phyloP scores from a whole-genome alignment of 2,113 vertebrate species.

The Rallus limicola region DNA sequence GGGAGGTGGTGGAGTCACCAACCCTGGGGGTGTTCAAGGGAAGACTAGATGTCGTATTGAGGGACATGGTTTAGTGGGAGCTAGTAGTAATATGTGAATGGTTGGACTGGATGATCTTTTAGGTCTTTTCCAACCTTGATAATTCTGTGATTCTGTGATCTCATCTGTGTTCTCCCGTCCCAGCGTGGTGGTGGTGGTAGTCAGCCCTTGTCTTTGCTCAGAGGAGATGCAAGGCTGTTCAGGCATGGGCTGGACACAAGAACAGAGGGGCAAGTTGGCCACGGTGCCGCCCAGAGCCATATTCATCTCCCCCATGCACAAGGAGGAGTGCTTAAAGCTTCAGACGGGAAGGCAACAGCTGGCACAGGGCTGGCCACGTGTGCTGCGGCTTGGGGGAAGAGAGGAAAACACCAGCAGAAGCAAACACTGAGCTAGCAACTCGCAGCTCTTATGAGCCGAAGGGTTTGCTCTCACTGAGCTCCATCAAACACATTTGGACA shows the following conservation, averaged over 20 bases:
- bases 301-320: not conserved
- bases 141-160: too few relatives aligned
- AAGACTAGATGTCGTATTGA: too few relatives aligned
- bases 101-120: too few relatives aligned
- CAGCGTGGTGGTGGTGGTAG: rapidly evolving
- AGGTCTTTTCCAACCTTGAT: too few relatives aligned
- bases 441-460: not conserved
- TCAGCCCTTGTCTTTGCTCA: not conserved
- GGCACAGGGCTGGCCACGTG: not conserved
- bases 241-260: not conserved
- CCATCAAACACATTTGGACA: not conserved
- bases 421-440: not conserved
- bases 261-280: not conserved
- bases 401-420: not conserved
- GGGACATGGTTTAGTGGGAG: too few relatives aligned
- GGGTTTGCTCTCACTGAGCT: not conserved
- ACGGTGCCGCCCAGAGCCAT: not conserved
- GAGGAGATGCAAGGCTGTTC: not conserved
- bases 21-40: too few relatives aligned
- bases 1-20: too few relatives aligned
- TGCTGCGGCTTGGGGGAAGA: not conserved
- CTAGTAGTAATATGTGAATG: too few relatives aligned
- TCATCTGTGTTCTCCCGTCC: not conserved
- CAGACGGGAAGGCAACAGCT: not conserved
- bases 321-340: not conserved